These are phyloP conservation scores for Andrena fulva DNA, from an alignment of 2,888 invertebrate species.

Conservation along the genomic window DNA sequence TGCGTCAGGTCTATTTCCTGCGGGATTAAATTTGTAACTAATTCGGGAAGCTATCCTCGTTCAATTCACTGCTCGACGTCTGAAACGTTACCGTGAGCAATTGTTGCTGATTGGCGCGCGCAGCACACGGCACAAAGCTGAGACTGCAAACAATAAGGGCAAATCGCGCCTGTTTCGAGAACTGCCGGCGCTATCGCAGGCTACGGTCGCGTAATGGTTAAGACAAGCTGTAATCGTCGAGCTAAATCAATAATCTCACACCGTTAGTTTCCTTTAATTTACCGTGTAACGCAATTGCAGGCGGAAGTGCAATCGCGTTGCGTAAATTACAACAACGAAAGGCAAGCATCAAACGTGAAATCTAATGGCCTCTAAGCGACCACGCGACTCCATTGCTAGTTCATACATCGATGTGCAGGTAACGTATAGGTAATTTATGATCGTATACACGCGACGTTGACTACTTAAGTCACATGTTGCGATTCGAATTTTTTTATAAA, in stretches of 20 bases:
- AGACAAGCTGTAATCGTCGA: constrained; percentile 51
- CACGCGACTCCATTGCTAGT: too few species aligned
- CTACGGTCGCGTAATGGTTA: constrained; percentile 31
- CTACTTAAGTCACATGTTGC: too few species aligned
- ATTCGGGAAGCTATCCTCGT: constrained; percentile 4
- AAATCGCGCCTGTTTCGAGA: constrained; percentile 42
- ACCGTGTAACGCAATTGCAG: constrained; percentile 10
- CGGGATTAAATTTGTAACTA: not conserved
- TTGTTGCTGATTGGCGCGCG: constrained; percentile 46
- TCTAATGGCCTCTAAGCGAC: too few species aligned
- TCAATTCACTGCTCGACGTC: constrained; percentile 29
- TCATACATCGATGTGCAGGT: too few species aligned
- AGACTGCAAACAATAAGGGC: constrained; percentile 56
- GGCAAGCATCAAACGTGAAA: not conserved
- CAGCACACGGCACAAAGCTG: constrained; percentile 25
- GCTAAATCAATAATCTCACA: constrained; percentile 39
- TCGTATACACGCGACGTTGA: too few species aligned
- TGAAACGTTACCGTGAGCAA: constrained; percentile 31
- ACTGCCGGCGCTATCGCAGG: constrained; percentile 34
- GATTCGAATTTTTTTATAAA: too few species aligned
- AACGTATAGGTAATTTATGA: too few species aligned
- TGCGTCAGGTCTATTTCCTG: not conserved
- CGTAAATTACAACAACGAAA: constrained; percentile 6
- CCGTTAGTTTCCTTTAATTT: constrained; percentile 35
- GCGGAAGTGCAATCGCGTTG: not conserved